Base-by-base conservation (phyloP, 2,113 vertebrate genomes). In the Zapornia atra region DNA sequence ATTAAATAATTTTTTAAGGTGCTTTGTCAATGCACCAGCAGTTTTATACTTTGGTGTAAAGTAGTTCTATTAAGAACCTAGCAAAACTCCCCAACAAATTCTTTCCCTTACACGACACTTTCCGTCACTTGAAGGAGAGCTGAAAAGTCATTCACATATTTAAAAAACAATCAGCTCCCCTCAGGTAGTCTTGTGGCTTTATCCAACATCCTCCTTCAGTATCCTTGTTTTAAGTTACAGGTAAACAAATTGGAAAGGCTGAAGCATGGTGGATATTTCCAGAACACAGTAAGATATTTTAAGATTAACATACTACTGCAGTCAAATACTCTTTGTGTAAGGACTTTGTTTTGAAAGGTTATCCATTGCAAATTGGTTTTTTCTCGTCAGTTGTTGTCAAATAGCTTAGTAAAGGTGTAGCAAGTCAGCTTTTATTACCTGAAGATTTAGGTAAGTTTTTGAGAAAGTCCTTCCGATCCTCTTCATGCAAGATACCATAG, bases 401-500 rank as follows among this genome's bases (percentile, higher is more conserved):
- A 65, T 9, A 72, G n/a, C 14, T 15, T 34, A 75, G 20, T 51
- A 88, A 57, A 40, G 57, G 29, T 15, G 13, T 19, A 71, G 34
- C 33, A 90, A 57, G 54, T 71, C 48, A 84, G 19, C 31, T 40
- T 63, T 40, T 70, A 97, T 97, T 98, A 99, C 99, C 99, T 96
- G 98, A 98, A 94, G 98, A 98, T 97, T 99, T 99, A 17, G 99
- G 99, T 42, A 99, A 97, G 94, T 99, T 99, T 98, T 99, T 99
- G 97, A 99, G 99, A 86, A 99, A 99, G 96, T 99, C 99, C 71
- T 99, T 99, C 56, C 98, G 96, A 97, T 99, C 99, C 14, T 99
- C 99, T 89, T 99, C 98, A 63, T 99, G 99, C 95, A 99, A 98
- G 87, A 99, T 99, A 95, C 96, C 99, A 95, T 99, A 99, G 81